Evolutionary conservation across 2,888 invertebrate species (phyloP), one percentile per base, ranked within the genome.

Genomic region (Gastracanthus pulcherrimus): DNA sequence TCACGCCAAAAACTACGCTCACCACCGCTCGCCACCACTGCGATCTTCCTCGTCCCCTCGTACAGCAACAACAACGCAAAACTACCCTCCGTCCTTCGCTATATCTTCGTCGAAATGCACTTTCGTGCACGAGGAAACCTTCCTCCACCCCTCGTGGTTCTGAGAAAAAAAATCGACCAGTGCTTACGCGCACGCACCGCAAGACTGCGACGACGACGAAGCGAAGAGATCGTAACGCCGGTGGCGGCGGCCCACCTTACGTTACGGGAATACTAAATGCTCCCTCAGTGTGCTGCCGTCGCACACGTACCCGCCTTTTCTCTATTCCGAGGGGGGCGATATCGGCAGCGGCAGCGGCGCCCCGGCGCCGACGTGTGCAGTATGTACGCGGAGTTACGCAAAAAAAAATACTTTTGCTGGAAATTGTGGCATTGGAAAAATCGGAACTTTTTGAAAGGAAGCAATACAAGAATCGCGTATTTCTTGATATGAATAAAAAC

Each of bases 221-320:
- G 51, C 4, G 11, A 34, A 60, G 67, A 78, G 64, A 71, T 64
- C 78, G 69, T 77, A 69, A 60, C 36, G 62, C 19, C 48, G n/a
- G n/a, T n/a, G n/a, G n/a, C n/a, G n/a, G n/a, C 62, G 62, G 51
- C 19, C 31, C 66, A 19, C 31, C 58, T 70, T 58, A 38, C 71
- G 78, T 19, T 11, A 11, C 67, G 7, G 29, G 79, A 79, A 79
- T 79, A 74, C 74, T 79, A 74, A 79, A n/a, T n/a, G n/a, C n/a
- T n/a, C n/a, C n/a, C n/a, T n/a, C n/a, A n/a, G n/a, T n/a, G n/a
- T 79, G 66, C 58, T 16, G 4, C 19, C 16, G 58, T 26, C 16
- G 67, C 26, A 31, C 31, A 34, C 6, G 66, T 26, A 41, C 23
- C 9, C 26, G n/a, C 23, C n/a, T n/a, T n/a, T n/a, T n/a, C n/a